phyloP scores from a whole-genome alignment of 2,888 invertebrate genomes.

The Lasioglossum vierecki region DNA sequence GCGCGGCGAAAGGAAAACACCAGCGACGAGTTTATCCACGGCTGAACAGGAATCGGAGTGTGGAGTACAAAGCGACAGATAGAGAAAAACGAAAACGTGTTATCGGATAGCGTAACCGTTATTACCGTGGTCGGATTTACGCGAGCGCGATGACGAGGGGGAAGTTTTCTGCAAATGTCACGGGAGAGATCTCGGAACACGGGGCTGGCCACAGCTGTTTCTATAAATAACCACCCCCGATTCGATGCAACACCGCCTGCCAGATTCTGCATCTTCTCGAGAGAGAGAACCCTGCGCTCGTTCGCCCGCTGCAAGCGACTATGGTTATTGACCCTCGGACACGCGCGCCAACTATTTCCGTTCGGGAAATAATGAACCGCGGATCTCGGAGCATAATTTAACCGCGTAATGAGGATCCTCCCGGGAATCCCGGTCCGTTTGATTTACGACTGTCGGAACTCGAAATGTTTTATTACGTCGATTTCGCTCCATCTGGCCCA shows the following conservation, averaged over 20 bases:
- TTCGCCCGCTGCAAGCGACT: constrained; percentile 66
- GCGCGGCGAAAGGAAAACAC: not conserved
- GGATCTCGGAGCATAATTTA: constrained; percentile 61
- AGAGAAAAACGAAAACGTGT: not conserved
- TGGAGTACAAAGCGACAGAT: not conserved
- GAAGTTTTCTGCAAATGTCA: constrained; percentile 73
- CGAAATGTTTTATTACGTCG: constrained; percentile 10
- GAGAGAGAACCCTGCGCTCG: constrained; percentile 49
- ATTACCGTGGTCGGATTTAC: constrained; percentile 62
- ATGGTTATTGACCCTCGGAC: constrained; percentile 80
- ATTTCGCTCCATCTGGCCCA: not conserved
- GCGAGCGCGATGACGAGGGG: constrained; percentile 68
- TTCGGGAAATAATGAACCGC: constrained; percentile 62
- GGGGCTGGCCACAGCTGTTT: constrained; percentile 80
- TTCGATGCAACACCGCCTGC: constrained; percentile 80
- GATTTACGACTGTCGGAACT: constrained; percentile 20
- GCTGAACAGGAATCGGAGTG: not conserved
- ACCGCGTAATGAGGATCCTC: constrained; percentile 45
- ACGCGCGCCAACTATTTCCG: constrained; percentile 71
- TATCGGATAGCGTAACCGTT: constrained; percentile 67
- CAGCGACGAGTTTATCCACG: not conserved
- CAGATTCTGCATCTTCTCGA: constrained; percentile 74
- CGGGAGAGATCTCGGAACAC: constrained; percentile 67
- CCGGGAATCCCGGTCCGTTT: constrained; percentile 20
- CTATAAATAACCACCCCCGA: constrained; percentile 79